Percentiles rank a stretch among this genome's conserved stretches.
These are phyloP conservation scores for Rambutsinella grinnellia DNA, from an alignment of 2,888 invertebrate genomes.

Conservation along the genomic window DNA sequence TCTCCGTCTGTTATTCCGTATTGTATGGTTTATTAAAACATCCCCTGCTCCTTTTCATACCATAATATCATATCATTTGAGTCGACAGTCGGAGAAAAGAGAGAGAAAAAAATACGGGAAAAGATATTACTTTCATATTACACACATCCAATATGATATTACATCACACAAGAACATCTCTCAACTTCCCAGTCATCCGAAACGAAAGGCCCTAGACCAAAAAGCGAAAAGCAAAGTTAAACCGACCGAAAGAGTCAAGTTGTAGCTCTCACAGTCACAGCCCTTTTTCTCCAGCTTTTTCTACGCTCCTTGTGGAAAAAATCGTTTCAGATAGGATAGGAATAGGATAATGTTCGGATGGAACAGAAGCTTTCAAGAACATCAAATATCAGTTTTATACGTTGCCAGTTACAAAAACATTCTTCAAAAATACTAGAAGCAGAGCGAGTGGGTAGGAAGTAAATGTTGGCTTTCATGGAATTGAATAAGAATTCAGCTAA, in stretches of 20 bases:
- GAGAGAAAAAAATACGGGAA: constrained; percentile 25
- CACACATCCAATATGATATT: constrained; percentile 28
- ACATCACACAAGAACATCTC: constrained; percentile 41
- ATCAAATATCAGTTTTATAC: constrained; percentile 33
- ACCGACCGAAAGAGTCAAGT: constrained; percentile 54
- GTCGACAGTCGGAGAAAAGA: constrained; percentile 22
- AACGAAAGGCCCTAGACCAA: constrained; percentile 40
- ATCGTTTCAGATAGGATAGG: constrained; percentile 16
- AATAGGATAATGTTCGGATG: constrained; percentile 34
- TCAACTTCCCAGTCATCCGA: constrained; percentile 48
- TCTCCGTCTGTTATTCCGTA: constrained; percentile 32
- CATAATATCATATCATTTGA: constrained; percentile 45
- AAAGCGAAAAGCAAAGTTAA: constrained; percentile 41
- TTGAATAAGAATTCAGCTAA: no score
- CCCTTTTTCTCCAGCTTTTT: background rate
- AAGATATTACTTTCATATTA: constrained; percentile 44
- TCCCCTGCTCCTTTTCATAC: constrained; percentile 41
- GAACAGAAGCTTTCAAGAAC: constrained; percentile 45
- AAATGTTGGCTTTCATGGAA: no score
- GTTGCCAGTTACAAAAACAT: no score
- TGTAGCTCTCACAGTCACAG: constrained; percentile 27
- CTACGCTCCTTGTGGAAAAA: background rate
- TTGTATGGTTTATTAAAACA: constrained; percentile 56
- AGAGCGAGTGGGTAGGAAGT: no score
- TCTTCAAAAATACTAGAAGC: no score